A percentile compares a stretch with the other conserved stretches of the same genome.
Evolutionary conservation across 2,888 invertebrate species (phyloP).

Genomic region (Parnassius mnemosyne): DNA sequence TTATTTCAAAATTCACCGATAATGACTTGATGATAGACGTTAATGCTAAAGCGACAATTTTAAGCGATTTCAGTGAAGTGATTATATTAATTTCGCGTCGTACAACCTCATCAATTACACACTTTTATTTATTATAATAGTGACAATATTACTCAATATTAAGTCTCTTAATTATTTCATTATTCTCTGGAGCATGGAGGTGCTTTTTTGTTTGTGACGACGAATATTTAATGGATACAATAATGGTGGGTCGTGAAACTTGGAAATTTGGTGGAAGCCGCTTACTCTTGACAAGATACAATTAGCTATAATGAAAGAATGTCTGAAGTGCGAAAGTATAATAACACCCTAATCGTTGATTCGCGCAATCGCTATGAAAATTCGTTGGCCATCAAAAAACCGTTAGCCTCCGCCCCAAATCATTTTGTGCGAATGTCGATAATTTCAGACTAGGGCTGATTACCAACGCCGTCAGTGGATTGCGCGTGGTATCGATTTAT

Average conservation of each 20-base stretch:
- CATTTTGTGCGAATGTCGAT: constrained; percentile 67
- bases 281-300: constrained; percentile 38
- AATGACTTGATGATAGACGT: constrained; percentile 40
- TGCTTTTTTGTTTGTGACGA: constrained; percentile 5
- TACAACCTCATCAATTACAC: constrained; percentile 30
- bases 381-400: constrained; percentile 51
- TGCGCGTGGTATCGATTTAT: constrained; percentile 71
- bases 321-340: constrained; percentile 51
- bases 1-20: constrained; percentile 41
- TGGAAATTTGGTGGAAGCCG: constrained; percentile 28
- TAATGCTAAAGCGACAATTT: constrained; percentile 27
- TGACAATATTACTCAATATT: not conserved
- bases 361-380: constrained; percentile 66
- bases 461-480: constrained; percentile 60
- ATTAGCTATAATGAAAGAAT: constrained; percentile 38
- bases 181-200: not conserved
- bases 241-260: constrained; percentile 33
- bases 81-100: constrained; percentile 26
- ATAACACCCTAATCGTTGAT: constrained; percentile 60
- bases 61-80: constrained; percentile 29
- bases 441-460: constrained; percentile 63
- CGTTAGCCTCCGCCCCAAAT: constrained; percentile 66
- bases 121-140: constrained; percentile 31
- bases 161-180: not conserved
- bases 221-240: constrained; percentile 12